Evolutionary conservation across 2,797 vertebrate genomes (phyloP), one percentile per base, ranked within the genome.

Genomic region (Micrastur ruficollis): DNA sequence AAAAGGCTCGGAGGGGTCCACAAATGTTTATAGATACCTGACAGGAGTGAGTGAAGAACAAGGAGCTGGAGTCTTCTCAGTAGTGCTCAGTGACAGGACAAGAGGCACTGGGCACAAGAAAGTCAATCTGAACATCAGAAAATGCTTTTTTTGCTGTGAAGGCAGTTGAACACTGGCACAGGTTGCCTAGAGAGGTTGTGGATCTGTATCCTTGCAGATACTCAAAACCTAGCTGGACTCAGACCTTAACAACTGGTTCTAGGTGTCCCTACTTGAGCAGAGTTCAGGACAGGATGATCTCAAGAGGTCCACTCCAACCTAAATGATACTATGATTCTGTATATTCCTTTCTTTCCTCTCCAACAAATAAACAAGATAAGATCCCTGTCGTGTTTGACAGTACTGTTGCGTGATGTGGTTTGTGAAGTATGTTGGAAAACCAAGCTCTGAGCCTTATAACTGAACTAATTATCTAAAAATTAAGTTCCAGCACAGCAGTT

Each of bases 221-320:
- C 3, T 73, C 1, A 75, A 36, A 91, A 49, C 11, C 31, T 13
- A 40, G 7, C 25, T 68, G 46, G 46, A 44, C 27, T 3, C 0
- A 0, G 6, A 32, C 17, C 29, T 70, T 0, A 11, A 29, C 26
- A 72, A 0, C n/a, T n/a, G 36, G 36, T 36, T 36, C 16, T 44
- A 38, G 2, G 1, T 70, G 26, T 12, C 18, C 8, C 5, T 67
- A 6, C 31, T 63, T 82, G n/a, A 61, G n/a, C 49, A 68, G 6
- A 5, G 1, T 22, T 34, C 16, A 16, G 79, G 38, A 42, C 47
- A 66, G 81, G 67, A 12, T 49, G 25, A 40, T 13, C 36, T 38
- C 31, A 16, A 58, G 67, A 85, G 21, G 53, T 8, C 13, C 25
- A 32, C 67, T 85, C 46, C 26, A 85, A 5, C 59, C 46, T 67